A percentile compares a stretch with the other conserved stretches of the same genome.
These are phyloP conservation scores for Montipora sp. DNA, from an alignment of 64 coral and sea anemone species.

Conservation along the genomic window DNA sequence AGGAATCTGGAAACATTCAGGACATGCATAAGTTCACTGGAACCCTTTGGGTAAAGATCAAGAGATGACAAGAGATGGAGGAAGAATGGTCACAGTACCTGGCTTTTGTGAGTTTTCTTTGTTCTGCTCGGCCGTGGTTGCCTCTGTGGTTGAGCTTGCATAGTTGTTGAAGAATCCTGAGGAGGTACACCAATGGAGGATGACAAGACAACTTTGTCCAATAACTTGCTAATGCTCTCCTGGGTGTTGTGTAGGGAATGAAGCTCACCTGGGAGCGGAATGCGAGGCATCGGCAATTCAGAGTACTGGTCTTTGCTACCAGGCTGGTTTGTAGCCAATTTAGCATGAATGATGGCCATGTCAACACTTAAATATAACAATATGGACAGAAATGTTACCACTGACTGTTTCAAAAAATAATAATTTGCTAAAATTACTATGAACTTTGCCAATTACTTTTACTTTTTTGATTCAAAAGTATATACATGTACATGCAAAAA, in stretches of 20 bases:
- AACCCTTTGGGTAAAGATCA: neutral
- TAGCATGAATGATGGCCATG: conserved; percentile 92
- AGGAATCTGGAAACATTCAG: conserved; percentile 64
- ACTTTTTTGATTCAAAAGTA: neutral
- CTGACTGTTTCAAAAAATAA: no score
- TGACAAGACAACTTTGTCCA: conserved; percentile 68
- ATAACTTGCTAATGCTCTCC: conserved; percentile 72
- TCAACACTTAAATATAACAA: conserved; percentile 64
- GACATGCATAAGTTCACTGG: neutral
- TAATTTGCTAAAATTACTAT: no score
- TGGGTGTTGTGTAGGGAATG: conserved; percentile 33
- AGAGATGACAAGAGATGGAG: neutral
- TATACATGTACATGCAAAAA: no score
- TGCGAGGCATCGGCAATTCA: conserved; percentile 66
- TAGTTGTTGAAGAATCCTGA: conserved; percentile 57
- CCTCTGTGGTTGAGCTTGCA: conserved; percentile 77
- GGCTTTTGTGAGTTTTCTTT: conserved; percentile 78
- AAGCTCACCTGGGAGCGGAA: conserved; percentile 70
- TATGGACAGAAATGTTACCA: neutral
- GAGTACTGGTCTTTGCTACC: conserved; percentile 47
- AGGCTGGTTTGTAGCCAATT: conserved; percentile 67
- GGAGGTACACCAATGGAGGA: conserved; percentile 8
- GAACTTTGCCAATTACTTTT: neutral
- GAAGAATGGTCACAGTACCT: conserved; percentile 2
- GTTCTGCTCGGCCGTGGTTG: conserved; percentile 64